A percentile compares a stretch with the other conserved stretches of the same genome.
Evolutionary conservation across 2,797 vertebrate genomes (phyloP).

Genomic region (Lateolabrax maculatus): DNA sequence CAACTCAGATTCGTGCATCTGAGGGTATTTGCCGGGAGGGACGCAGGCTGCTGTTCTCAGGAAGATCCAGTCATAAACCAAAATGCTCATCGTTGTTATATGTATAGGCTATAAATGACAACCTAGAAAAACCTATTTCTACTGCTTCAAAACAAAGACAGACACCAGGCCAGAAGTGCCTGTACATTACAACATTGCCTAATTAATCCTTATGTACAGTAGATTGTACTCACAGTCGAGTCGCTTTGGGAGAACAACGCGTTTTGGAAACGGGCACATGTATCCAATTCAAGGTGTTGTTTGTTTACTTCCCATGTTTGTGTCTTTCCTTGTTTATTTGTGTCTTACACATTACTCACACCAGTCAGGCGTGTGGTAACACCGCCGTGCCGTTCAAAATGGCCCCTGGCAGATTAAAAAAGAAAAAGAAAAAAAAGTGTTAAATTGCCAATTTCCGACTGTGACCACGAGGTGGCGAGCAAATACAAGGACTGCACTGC

Average conservation of each 20-base stretch:
- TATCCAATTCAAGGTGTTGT: constrained; percentile 6
- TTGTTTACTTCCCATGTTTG: constrained; percentile 27
- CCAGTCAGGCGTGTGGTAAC: constrained; percentile 60
- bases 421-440: too few species aligned
- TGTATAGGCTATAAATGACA: too few species aligned
- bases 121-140: not conserved
- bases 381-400: constrained; percentile 80
- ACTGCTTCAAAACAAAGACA: not conserved
- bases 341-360: constrained; percentile 58
- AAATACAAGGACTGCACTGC: constrained; percentile 49
- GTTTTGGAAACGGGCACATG: not conserved
- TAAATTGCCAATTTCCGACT: constrained; percentile 31
- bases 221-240: constrained; percentile 39
- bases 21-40: not conserved
- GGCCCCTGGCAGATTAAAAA: constrained; percentile 81
- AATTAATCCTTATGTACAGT: not conserved
- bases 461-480: constrained; percentile 75
- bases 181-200: not conserved
- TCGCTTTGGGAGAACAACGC: not conserved
- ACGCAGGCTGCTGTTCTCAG: not conserved
- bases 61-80: not conserved
- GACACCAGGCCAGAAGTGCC: not conserved
- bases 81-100: too few species aligned
- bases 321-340: constrained; percentile 46
- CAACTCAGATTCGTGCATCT: too few species aligned